These are phyloP conservation scores for Pithys albifrons DNA, from an alignment of 2,113 vertebrate genomes.

Conservation along the genomic window DNA sequence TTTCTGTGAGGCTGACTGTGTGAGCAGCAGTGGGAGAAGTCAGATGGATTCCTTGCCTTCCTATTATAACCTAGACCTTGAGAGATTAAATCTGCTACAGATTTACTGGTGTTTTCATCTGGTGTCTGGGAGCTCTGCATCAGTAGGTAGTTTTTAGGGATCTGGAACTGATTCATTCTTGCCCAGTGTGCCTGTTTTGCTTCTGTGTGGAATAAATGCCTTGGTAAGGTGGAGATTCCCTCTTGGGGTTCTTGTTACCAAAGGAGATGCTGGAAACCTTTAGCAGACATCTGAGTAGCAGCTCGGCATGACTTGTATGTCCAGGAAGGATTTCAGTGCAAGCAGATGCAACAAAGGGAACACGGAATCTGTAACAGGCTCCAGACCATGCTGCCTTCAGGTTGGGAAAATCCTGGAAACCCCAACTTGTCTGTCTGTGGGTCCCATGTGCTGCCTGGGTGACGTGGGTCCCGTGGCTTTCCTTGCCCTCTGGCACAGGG, in stretches of 20 bases:
- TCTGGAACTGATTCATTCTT: accelerated
- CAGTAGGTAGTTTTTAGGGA: not conserved
- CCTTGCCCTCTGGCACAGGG: not conserved
- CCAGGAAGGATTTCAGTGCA: not conserved
- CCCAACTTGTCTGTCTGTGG: not conserved
- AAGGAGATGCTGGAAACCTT: not conserved
- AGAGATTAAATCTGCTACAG: not conserved
- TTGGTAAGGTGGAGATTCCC: not conserved
- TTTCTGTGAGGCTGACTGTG: slow-evolving; percentile 12
- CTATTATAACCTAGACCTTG: not conserved
- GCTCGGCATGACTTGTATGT: not conserved
- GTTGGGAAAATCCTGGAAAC: not conserved
- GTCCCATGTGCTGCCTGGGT: accelerated
- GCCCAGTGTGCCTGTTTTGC: not conserved
- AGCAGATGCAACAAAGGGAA: not conserved
- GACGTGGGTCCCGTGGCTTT: not conserved
- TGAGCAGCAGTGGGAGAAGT: not conserved
- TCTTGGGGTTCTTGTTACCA: not conserved
- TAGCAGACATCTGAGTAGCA: not conserved
- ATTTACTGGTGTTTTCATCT: not conserved
- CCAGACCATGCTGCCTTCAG: not conserved
- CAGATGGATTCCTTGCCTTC: not conserved
- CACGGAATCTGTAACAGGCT: not conserved
- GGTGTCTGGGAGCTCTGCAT: not conserved
- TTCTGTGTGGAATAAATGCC: not conserved